Percentiles rank a stretch among this genome's conserved stretches.
These are phyloP conservation scores for Telenomus remus DNA, from an alignment of 1,140 invertebrate genomes.

Conservation along the genomic window DNA sequence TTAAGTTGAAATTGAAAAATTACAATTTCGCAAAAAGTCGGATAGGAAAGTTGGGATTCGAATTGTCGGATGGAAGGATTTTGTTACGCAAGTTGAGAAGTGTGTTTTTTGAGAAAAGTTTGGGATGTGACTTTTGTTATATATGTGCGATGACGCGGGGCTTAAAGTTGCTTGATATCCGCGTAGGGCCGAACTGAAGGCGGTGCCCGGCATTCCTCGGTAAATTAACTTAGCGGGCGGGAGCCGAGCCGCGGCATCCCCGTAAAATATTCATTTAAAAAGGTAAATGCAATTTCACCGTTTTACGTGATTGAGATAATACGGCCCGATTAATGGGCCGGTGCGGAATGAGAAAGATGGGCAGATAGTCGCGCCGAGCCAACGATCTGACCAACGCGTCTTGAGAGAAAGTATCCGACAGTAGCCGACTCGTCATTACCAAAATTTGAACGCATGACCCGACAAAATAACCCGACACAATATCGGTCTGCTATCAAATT, in stretches of 20 bases:
- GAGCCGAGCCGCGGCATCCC: slow-evolving; percentile 64
- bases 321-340: slow-evolving; percentile 73
- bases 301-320: slow-evolving; percentile 77
- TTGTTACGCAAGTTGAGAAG: no score
- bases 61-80: no score
- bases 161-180: slow-evolving; percentile 54
- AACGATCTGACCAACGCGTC: slow-evolving; percentile 38
- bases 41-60: no score
- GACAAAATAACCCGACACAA: slow-evolving; percentile 48
- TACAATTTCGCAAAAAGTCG: no score
- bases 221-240: slow-evolving; percentile 76
- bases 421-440: slow-evolving; percentile 72
- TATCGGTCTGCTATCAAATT: slow-evolving; percentile 28
- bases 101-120: slow-evolving; percentile 3
- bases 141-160: slow-evolving; percentile 49
- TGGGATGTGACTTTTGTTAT: slow-evolving; percentile 41
- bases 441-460: slow-evolving; percentile 66
- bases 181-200: slow-evolving; percentile 68
- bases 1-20: no score
- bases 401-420: slow-evolving; percentile 58
- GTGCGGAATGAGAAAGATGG: slow-evolving; percentile 53
- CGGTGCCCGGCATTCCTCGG: slow-evolving; percentile 74
- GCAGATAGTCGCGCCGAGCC: slow-evolving; percentile 42
- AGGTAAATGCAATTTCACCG: slow-evolving; percentile 77
- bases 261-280: slow-evolving; percentile 77